Percentiles rank a stretch among this genome's conserved stretches.
Evolutionary conservation across 2,888 invertebrate species (phyloP).

Genomic region (Pyrrhosoma nymphula): DNA sequence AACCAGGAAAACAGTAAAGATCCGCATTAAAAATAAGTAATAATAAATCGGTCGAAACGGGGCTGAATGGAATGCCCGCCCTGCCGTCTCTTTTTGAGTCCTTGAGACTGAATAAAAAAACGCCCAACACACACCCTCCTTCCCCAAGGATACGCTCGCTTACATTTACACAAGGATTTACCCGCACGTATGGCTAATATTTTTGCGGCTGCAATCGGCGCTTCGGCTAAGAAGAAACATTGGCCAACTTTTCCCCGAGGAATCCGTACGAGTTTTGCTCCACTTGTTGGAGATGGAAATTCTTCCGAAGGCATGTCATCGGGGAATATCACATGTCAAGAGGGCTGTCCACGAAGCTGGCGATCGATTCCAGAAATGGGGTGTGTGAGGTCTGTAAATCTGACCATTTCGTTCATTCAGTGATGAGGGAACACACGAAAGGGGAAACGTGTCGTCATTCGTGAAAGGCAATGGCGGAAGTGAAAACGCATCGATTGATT

Average conservation of each 20-base stretch:
- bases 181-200: background rate
- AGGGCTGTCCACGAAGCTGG: background rate
- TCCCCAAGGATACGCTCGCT: background rate
- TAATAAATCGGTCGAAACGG: too few species aligned
- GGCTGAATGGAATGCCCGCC: background rate
- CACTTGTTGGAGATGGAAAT: constrained; percentile 13
- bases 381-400: too few species aligned
- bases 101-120: background rate
- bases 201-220: constrained; percentile 14
- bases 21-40: background rate
- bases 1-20: background rate
- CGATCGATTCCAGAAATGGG: background rate
- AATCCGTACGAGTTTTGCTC: constrained; percentile 3
- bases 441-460: too few species aligned
- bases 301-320: background rate
- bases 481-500: too few species aligned
- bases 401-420: too few species aligned
- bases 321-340: background rate
- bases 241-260: constrained; percentile 6
- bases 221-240: background rate
- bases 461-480: too few species aligned
- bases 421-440: too few species aligned
- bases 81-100: background rate
- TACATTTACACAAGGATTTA: background rate
- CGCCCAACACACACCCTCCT: too few species aligned